Conservation (phyloP, 2,797 vertebrate genomes). For the Lagorchestes hirsutus region DNA sequence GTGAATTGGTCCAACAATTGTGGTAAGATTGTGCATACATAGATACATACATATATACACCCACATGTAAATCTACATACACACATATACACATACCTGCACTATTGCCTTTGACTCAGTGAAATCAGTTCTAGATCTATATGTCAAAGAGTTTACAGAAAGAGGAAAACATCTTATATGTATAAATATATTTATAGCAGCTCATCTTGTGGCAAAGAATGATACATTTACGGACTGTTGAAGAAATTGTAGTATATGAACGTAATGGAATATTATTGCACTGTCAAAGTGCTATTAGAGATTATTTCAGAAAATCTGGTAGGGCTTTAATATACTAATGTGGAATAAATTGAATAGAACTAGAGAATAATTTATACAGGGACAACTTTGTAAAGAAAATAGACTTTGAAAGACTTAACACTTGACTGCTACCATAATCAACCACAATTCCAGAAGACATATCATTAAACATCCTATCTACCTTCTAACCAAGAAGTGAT, state of each 20-base stretch:
- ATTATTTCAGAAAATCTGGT: background rate
- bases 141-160: background rate
- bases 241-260: background rate
- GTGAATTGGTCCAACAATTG: background rate
- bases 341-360: background rate
- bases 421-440: background rate
- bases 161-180: background rate
- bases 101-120: background rate
- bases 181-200: background rate
- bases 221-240: background rate
- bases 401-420: background rate
- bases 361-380: background rate
- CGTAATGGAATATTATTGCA: background rate
- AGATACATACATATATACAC: background rate
- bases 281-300: background rate
- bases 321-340: background rate
- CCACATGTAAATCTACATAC: too few species aligned
- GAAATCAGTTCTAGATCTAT: background rate
- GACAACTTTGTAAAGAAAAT: background rate
- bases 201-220: background rate
- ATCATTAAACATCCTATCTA: background rate
- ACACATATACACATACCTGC: too few species aligned
- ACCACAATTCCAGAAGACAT: background rate
- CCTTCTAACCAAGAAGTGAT: background rate
- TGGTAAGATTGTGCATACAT: background rate